Evolutionary conservation across 2,888 invertebrate genomes (phyloP).

Genomic region (Noctua comes): DNA sequence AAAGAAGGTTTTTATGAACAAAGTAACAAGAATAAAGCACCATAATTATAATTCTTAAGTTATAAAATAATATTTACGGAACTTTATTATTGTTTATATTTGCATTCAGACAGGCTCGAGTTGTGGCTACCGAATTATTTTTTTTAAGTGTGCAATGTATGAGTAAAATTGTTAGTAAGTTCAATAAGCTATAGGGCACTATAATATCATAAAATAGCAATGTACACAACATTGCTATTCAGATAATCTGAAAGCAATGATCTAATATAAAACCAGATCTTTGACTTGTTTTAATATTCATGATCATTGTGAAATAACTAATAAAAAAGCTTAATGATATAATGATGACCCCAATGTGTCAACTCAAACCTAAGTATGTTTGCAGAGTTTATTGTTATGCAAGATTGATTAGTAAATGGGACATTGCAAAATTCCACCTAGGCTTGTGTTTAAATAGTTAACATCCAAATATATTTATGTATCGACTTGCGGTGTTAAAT

Average conservation of each 20-base stretch:
- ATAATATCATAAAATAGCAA: neutral
- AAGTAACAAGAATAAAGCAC: neutral
- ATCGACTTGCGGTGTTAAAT: neutral
- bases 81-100: neutral
- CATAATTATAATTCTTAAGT: conserved; percentile 7
- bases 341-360: neutral
- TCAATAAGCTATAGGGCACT: neutral
- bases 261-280: neutral
- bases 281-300: conserved; percentile 12
- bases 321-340: conserved; percentile 3
- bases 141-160: conserved; percentile 9
- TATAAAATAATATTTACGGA: conserved; percentile 1
- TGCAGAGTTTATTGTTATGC: neutral
- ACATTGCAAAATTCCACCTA: neutral
- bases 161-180: neutral
- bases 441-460: conserved; percentile 10
- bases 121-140: conserved; percentile 25
- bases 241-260: neutral
- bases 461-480: neutral
- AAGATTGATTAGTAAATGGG: neutral
- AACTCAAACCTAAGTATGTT: neutral
- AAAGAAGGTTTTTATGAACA: neutral
- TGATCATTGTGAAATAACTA: neutral
- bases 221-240: neutral
- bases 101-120: neutral